These are phyloP conservation scores for human DNA, from an alignment of 2,113 vertebrate species.

Conservation along the genomic window GRCh38 chr7:1033501-1034000, in stretches of 20 bases:
- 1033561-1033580: too few relatives aligned
- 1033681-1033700: not conserved
- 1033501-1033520: too few relatives aligned
- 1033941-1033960: rapidly evolving
- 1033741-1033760: rapidly evolving
- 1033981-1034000: not conserved
- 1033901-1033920: too few relatives aligned
- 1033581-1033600: not conserved
- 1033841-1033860: rapidly evolving
- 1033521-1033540: too few relatives aligned
- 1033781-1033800: not conserved
- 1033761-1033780: rapidly evolving
- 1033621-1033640: rapidly evolving
- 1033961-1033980: not conserved
- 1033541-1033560: too few relatives aligned
- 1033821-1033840: not conserved
- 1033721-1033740: not conserved
- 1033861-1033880: rapidly evolving
- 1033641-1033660: not conserved
- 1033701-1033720: rapidly evolving
- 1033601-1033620: not conserved
- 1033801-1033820: rapidly evolving
- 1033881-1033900: not conserved
- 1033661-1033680: not conserved
- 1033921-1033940: not conserved